Conservation (phyloP, 2,113 vertebrate species). For the Nothobranchius kuhntae region DNA sequence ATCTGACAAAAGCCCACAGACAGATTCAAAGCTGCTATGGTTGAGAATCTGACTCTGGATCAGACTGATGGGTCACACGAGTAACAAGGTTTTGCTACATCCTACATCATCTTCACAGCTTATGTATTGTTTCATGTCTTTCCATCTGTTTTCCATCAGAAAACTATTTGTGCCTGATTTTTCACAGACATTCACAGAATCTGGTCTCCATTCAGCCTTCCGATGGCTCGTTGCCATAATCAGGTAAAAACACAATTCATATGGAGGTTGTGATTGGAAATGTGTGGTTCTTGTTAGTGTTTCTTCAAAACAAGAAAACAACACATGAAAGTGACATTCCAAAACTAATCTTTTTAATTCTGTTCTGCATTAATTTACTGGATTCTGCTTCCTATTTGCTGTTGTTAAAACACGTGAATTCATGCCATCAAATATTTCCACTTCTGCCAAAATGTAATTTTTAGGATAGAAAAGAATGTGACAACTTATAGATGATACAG, state of each 20-base stretch:
- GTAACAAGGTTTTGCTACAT: conserved; percentile 36
- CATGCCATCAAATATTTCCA: too few species aligned
- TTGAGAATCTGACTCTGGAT: conserved; percentile 30
- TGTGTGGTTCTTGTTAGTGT: conserved; percentile 17
- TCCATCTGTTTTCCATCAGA: conserved; percentile 63
- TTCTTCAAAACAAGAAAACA: conserved; percentile 5
- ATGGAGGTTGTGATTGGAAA: conserved; percentile 43
- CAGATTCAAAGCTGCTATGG: too few species aligned
- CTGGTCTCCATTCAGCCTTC: conserved; percentile 41
- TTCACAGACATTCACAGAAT: conserved; percentile 43
- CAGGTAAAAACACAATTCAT: conserved; percentile 55
- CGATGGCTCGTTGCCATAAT: conserved; percentile 48
- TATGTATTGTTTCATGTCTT: conserved; percentile 44
- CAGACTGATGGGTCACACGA: conserved; percentile 35
- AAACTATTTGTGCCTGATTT: conserved; percentile 39
- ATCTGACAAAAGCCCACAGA: conserved; percentile 31
- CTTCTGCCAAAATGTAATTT: too few species aligned
- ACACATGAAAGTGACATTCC: background rate
- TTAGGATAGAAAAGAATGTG: too few species aligned
- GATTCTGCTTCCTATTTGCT: too few species aligned
- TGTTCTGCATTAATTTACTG: too few species aligned
- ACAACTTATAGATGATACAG: too few species aligned
- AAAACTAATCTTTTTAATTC: background rate
- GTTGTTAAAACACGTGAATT: too few species aligned
- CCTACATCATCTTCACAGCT: conserved; percentile 57